Base-by-base conservation (phyloP, 1,140 invertebrate genomes). In the Apolygus lucorum region DNA sequence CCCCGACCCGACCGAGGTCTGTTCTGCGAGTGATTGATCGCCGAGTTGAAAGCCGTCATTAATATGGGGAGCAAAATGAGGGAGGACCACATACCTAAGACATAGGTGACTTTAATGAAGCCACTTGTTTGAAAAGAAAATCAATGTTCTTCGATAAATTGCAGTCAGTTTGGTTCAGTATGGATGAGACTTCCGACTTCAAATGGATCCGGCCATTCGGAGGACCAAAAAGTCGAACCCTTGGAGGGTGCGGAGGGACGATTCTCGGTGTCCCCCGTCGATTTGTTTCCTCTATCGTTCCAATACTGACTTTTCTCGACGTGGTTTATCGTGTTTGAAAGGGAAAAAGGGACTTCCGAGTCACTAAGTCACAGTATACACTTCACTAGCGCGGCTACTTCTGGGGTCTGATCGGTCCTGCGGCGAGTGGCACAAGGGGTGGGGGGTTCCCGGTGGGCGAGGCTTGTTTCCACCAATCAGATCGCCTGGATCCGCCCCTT, bases 1-100 rank as follows among this genome's bases (percentile, higher is more conserved):
- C 78, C 76, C 59, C 77, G 69, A 4, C 76, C 75, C 2, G 52
- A 52, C 42, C 68, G 70, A 42, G 69, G 67, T 66, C 69, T 71
- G 52, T 63, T 68, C 17, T 70, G 66, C 21, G 66, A 68, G 27
- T 73, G 67, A 26, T 70, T 67, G 22, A 24, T 4, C 54, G 54
- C 54, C 54, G 68, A 65, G 65, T 67, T 54, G 22, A 73, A 63
- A 29, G 72, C 73, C 72, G 68, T 68, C 21, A 74, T 69, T 13
- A 73, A 63, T 28, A 59, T 42, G 42, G 70, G 63, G 49, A 73
- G 25, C 1, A 74, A 42, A 42, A 73, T 71, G 22, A 72, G 67
- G 21, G 72, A 63, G 21, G 73, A 70, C 70, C 68, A 68, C 72
- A 73, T 73, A 54, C 70, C 65, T 27, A 59, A 59, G 54, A 59